Conservation (phyloP, 2,888 invertebrate genomes). For the Chironomus tentans region DNA sequence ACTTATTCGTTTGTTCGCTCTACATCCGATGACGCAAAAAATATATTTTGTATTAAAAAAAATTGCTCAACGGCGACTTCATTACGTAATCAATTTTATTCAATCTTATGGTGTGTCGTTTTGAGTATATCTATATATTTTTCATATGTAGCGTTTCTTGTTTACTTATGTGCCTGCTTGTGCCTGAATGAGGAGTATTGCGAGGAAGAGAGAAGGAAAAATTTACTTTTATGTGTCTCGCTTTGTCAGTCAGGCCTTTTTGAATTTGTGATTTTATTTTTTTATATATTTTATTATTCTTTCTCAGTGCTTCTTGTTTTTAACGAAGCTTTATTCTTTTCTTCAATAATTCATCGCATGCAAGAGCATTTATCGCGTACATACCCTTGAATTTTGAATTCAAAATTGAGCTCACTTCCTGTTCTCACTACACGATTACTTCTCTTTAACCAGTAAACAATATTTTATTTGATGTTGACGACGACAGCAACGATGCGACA, state of each 20-base stretch:
- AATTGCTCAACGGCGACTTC: conserved; percentile 10
- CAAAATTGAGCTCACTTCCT: conserved; percentile 23
- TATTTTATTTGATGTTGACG: not conserved
- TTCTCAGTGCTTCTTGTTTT: conserved; percentile 1
- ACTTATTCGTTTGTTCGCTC: not conserved
- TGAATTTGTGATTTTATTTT: conserved; percentile 17
- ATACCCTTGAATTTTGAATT: conserved; percentile 18
- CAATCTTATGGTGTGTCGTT: conserved; percentile 25
- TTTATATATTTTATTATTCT: not conserved
- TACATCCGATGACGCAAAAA: not conserved
- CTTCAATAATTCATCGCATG: conserved; percentile 12
- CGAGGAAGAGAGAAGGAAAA: not conserved
- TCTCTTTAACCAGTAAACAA: not conserved
- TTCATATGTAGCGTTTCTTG: not conserved
- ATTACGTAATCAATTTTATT: conserved; percentile 27
- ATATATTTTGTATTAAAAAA: not conserved
- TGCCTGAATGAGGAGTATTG: not conserved
- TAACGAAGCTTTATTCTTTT: not conserved
- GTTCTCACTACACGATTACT: not conserved
- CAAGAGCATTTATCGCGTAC: not conserved
- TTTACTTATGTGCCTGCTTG: no score
- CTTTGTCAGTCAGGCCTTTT: conserved; percentile 21
- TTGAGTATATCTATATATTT: not conserved
- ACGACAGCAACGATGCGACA: not conserved
- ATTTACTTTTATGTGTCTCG: conserved; percentile 21